These are phyloP conservation scores for Drosophila heteroneura DNA, from an alignment of 2,888 invertebrate species.

Conservation along the genomic window DNA sequence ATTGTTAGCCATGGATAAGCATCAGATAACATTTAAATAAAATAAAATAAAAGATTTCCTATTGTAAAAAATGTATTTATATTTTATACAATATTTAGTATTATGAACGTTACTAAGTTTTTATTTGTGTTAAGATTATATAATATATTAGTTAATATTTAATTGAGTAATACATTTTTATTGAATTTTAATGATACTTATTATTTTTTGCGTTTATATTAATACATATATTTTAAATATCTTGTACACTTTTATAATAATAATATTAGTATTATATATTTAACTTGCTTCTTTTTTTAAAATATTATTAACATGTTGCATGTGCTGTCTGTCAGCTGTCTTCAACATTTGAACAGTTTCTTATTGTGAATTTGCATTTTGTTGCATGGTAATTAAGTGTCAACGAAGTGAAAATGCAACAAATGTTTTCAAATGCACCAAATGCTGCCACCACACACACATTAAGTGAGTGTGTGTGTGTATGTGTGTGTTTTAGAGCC, in stretches of 20 bases:
- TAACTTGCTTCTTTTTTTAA: neutral
- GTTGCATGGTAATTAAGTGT: conserved; percentile 57
- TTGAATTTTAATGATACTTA: neutral
- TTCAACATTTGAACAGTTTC: conserved; percentile 14
- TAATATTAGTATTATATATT: neutral
- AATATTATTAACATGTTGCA: conserved; percentile 14
- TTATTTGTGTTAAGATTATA: accelerated
- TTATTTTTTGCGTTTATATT: neutral
- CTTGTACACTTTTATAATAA: too few species aligned
- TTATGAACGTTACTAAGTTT: neutral
- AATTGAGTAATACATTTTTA: neutral
- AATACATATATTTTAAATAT: neutral
- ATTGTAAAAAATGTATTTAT: neutral
- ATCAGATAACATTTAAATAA: too few species aligned
- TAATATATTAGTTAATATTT: neutral
- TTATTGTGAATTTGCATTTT: conserved; percentile 47
- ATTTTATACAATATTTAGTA: neutral
- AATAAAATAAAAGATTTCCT: neutral
- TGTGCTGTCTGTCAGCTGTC: conserved; percentile 5
- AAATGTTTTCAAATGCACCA: conserved; percentile 53
- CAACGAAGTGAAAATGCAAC: conserved; percentile 59
- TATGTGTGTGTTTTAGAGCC: conserved; percentile 26
- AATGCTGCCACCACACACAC: conserved; percentile 26
- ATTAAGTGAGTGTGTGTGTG: neutral
- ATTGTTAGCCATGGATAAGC: neutral